Conservation (phyloP, 2,113 vertebrate genomes). For the Boulengeromyrus knoepffleri region DNA sequence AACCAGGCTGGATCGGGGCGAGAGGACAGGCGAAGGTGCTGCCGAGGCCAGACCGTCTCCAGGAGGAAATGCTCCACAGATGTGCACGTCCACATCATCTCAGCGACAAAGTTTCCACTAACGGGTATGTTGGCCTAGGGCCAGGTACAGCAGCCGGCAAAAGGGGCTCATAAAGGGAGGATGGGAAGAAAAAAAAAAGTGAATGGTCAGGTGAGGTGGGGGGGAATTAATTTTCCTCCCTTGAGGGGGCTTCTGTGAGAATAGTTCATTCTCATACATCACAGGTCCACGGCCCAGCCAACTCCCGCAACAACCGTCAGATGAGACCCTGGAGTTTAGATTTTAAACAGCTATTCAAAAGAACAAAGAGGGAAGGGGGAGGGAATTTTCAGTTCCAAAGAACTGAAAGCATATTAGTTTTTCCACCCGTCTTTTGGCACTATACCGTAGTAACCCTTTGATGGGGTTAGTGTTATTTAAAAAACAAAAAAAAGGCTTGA, state of each 20-base stretch:
- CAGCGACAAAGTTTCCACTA: slow-evolving; percentile 17
- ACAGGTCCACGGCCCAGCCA: neutral
- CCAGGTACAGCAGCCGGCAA: neutral
- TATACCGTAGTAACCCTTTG: neutral
- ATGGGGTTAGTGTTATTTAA: neutral
- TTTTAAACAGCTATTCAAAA: neutral
- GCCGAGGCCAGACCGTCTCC: neutral
- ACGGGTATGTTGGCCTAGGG: slow-evolving; percentile 9
- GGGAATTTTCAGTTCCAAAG: neutral
- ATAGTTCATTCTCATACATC: neutral
- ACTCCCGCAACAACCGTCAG: neutral
- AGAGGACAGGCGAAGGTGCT: neutral
- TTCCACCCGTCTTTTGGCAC: neutral
- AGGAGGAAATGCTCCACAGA: slow-evolving; percentile 17
- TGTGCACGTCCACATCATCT: neutral
- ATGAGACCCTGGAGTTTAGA: neutral
- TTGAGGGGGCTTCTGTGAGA: neutral
- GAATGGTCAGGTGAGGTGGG: neutral
- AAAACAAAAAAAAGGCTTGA: neutral
- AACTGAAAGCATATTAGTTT: neutral
- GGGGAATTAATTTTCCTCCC: neutral
- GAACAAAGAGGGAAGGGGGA: neutral
- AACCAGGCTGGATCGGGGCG: neutral
- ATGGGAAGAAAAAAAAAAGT: too few species aligned
- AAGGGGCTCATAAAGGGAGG: neutral